phyloP scores from a whole-genome alignment of 2,797 vertebrate genomes.

The Iguana delicatissima region DNA sequence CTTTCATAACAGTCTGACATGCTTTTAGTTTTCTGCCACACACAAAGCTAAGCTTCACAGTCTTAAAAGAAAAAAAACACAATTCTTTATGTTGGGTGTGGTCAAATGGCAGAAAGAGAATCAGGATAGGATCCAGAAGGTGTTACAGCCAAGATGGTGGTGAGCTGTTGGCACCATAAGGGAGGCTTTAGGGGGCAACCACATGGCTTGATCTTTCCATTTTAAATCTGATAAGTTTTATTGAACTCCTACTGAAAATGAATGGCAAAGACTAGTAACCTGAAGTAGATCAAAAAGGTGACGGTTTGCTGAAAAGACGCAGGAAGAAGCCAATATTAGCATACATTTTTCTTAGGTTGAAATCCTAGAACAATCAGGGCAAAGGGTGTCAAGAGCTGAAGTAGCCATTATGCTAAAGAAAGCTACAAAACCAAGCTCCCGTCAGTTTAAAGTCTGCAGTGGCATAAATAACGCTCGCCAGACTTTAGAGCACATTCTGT shows the following conservation, averaged over 20 bases:
- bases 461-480: neutral
- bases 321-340: neutral
- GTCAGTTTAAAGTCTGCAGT: neutral
- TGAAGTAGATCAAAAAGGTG: neutral
- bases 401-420: neutral
- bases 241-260: neutral
- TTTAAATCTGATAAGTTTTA: slow-evolving; percentile 3
- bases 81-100: slow-evolving; percentile 46
- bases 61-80: slow-evolving; percentile 19
- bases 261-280: neutral
- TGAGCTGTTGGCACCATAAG: slow-evolving; percentile 41
- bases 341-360: slow-evolving; percentile 32
- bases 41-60: neutral
- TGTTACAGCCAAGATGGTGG: slow-evolving; percentile 56
- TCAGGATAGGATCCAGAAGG: slow-evolving; percentile 69
- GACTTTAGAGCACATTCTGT: neutral
- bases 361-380: neutral
- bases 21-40: slow-evolving; percentile 14
- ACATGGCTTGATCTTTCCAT: neutral
- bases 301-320: neutral
- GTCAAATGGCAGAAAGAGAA: slow-evolving; percentile 61
- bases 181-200: neutral
- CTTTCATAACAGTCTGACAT: fast-evolving
- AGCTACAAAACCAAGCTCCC: slow-evolving; percentile 4
- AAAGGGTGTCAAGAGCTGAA: neutral